Conservation (phyloP, 2,888 invertebrate species). For the Acronicta alni region DNA sequence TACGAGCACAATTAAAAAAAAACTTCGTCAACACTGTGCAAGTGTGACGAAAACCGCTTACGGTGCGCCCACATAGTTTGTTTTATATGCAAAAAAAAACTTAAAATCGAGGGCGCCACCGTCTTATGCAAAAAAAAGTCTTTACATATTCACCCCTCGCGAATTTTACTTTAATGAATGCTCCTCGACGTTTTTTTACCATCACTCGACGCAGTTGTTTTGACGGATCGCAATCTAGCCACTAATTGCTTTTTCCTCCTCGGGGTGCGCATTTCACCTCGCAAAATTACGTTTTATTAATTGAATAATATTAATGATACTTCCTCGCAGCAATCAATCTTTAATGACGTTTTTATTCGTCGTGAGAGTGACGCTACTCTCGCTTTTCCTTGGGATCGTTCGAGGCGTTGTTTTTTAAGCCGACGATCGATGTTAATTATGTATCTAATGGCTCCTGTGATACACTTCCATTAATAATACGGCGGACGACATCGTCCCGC, state of each 20-base stretch:
- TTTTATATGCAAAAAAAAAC: conserved; percentile 80
- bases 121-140: conserved; percentile 89
- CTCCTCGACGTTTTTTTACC: conserved; percentile 82
- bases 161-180: conserved; percentile 88
- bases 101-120: conserved; percentile 83
- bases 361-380: conserved; percentile 79
- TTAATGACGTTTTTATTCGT: conserved; percentile 88
- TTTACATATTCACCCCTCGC: conserved; percentile 89
- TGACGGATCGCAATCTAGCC: conserved; percentile 89
- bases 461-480: conserved; percentile 89
- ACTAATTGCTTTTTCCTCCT: conserved; percentile 89
- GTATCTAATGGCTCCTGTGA: conserved; percentile 88
- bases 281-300: conserved; percentile 89
- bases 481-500: conserved; percentile 81
- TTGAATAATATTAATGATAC: conserved; percentile 90
- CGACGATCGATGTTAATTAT: conserved; percentile 86
- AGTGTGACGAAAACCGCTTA: conserved; percentile 89
- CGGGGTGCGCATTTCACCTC: conserved; percentile 84
- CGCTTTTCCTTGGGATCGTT: conserved; percentile 70
- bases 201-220: conserved; percentile 87
- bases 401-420: conserved; percentile 76
- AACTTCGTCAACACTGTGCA: conserved; percentile 79
- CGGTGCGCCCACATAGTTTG: conserved; percentile 87
- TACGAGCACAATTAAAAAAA: conserved; percentile 87
- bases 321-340: conserved; percentile 86